These are phyloP conservation scores for Triplophysa yarkandensis DNA, from an alignment of 2,797 vertebrate species.

Conservation along the genomic window DNA sequence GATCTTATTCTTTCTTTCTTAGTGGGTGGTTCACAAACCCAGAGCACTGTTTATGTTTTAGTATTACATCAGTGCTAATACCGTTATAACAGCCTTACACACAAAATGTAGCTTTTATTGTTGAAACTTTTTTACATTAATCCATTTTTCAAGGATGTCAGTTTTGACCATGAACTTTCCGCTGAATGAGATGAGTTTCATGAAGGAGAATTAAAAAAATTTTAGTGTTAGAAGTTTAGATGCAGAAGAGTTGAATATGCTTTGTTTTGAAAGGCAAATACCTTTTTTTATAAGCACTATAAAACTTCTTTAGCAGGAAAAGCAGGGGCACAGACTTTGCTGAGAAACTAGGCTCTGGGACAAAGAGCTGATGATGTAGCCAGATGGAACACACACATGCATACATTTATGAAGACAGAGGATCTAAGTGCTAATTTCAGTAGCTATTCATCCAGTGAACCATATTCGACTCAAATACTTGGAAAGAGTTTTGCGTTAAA, in stretches of 20 bases:
- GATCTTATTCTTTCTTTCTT: constrained; percentile 37
- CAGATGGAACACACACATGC: constrained; percentile 41
- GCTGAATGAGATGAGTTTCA: background rate
- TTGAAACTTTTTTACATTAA: constrained; percentile 3
- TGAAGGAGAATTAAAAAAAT: background rate
- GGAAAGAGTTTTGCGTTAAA: constrained; percentile 9
- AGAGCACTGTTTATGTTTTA: constrained; percentile 39
- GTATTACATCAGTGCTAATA: constrained; percentile 10
- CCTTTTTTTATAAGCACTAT: constrained; percentile 38
- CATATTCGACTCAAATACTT: background rate
- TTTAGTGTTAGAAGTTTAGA: constrained; percentile 20
- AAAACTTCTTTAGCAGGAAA: constrained; percentile 29
- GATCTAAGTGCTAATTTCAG: constrained; percentile 11
- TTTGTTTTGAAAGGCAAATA: constrained; percentile 24
- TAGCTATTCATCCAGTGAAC: background rate
- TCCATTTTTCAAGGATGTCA: background rate
- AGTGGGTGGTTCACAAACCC: constrained; percentile 52
- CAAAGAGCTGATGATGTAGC: constrained; percentile 40
- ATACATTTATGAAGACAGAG: constrained; percentile 2
- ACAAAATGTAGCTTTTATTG: background rate
- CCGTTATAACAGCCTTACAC: constrained; percentile 31
- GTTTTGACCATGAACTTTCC: background rate
- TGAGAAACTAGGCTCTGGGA: constrained; percentile 47
- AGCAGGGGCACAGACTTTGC: constrained; percentile 30
- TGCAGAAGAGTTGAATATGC: background rate